A percentile compares a stretch with the other conserved stretches of the same genome.
phyloP scores from a whole-genome alignment of 2,113 vertebrate genomes.

The Agapornis roseicollis region DNA sequence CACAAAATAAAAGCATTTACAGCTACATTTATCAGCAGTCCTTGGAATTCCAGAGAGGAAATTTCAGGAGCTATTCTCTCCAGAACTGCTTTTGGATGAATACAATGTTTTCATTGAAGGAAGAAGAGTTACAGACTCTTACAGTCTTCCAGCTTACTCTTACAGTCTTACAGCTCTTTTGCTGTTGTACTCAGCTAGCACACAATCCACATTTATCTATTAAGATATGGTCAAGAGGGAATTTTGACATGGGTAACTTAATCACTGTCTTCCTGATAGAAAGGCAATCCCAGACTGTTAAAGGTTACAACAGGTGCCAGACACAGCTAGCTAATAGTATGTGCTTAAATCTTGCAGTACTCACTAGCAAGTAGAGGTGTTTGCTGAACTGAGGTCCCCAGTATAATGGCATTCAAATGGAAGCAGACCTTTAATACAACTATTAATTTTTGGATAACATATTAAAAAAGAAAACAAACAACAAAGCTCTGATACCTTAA shows the following conservation, averaged over 20 bases:
- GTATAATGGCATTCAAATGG: not conserved
- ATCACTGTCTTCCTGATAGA: not conserved
- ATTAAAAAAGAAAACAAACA: not conserved
- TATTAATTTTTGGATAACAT: not conserved
- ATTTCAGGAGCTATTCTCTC: not conserved
- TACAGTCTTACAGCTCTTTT: too few relatives aligned
- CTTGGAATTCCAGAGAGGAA: not conserved
- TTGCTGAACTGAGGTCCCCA: not conserved
- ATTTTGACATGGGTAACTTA: not conserved
- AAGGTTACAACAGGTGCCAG: not conserved
- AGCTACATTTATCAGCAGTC: not conserved
- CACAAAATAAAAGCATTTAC: slow-evolving; percentile 19
- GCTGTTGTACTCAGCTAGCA: not conserved
- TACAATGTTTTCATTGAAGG: not conserved
- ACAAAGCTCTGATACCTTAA: not conserved
- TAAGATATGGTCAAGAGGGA: not conserved
- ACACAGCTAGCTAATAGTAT: not conserved
- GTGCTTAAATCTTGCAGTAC: not conserved
- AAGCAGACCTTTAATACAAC: not conserved
- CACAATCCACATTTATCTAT: not conserved
- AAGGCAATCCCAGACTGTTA: not conserved
- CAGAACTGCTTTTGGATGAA: not conserved
- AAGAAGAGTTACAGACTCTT: too few relatives aligned
- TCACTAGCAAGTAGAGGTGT: not conserved
- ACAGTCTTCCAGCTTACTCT: too few relatives aligned